Conservation (phyloP, 1,140 invertebrate species). For the Trichogramma pretiosum region DNA sequence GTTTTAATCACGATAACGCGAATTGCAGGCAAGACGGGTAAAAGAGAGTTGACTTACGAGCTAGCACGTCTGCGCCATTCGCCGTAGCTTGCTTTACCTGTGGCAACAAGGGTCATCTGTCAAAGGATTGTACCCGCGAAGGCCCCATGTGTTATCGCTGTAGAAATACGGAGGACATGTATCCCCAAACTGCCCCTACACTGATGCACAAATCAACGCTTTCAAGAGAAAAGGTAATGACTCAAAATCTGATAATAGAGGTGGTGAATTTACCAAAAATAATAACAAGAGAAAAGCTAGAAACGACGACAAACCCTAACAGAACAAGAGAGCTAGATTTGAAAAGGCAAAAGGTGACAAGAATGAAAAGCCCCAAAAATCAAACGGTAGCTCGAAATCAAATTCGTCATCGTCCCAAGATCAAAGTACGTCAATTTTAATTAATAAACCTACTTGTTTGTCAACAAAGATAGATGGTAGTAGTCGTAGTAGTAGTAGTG, state of each 20-base stretch:
- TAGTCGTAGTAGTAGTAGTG: not conserved
- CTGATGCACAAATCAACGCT: not conserved
- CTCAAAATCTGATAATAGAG: not conserved
- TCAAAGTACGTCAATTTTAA: not conserved
- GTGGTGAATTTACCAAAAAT: not conserved
- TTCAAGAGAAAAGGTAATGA: not conserved
- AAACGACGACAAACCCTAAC: not conserved
- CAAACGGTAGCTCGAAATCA: too few relatives aligned
- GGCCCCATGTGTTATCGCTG: not conserved
- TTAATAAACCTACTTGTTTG: not conserved
- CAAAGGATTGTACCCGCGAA: not conserved
- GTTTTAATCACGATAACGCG: too few relatives aligned
- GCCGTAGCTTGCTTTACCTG: not conserved
- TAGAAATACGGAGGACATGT: not conserved
- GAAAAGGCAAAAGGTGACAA: not conserved
- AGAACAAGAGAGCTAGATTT: not conserved
- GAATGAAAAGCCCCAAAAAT: too few relatives aligned
- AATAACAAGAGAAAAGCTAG: not conserved
- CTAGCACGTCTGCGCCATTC: too few relatives aligned
- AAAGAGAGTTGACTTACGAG: too few relatives aligned
- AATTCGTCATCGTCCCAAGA: not conserved
- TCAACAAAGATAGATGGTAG: not conserved
- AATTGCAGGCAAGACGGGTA: too few relatives aligned
- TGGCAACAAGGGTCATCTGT: not conserved
- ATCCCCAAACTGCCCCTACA: not conserved